Percentiles rank a stretch among this genome's conserved stretches.
phyloP scores from a whole-genome alignment of 2,113 vertebrate genomes.

The rabbit (Oryctolagus cuniculus) region DNA sequence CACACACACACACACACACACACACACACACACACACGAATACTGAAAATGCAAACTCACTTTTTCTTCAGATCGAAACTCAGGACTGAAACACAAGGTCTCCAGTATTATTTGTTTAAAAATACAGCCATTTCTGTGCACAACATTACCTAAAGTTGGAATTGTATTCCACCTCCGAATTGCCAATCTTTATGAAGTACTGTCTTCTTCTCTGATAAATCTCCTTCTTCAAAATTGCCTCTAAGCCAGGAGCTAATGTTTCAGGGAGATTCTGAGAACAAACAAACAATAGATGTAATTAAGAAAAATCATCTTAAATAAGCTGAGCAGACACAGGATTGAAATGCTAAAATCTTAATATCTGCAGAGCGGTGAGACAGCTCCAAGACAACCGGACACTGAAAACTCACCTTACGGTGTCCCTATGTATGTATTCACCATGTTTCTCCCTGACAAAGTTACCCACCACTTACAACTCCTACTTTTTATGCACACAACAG shows the following conservation, averaged over 20 bases:
- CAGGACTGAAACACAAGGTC: not conserved
- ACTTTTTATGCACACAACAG: too few relatives aligned
- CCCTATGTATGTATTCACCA: not conserved
- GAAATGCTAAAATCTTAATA: not conserved
- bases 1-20: not conserved
- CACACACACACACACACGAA: not conserved
- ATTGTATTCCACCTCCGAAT: conserved; percentile 85
- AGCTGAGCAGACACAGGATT: not conserved
- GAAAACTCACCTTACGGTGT: not conserved
- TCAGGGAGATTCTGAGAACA: conserved; percentile 84
- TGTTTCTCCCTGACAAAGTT: not conserved
- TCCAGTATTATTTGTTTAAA: not conserved
- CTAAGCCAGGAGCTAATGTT: conserved; percentile 81
- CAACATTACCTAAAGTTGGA: conserved; percentile 85
- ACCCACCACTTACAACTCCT: not conserved
- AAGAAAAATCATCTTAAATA: not conserved
- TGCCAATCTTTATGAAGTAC: conserved; percentile 79
- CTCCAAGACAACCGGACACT: not conserved
- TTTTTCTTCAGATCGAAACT: not conserved
- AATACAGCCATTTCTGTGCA: not conserved
- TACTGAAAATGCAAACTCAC: not conserved
- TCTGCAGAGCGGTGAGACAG: not conserved
- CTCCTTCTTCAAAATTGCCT: conserved; percentile 83
- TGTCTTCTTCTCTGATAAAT: conserved; percentile 80
- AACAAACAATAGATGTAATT: not conserved